Percentiles rank a stretch among this genome's conserved stretches.
These are phyloP conservation scores for Puffinus mauretanicus DNA, from an alignment of 2,113 vertebrate species.

Conservation along the genomic window DNA sequence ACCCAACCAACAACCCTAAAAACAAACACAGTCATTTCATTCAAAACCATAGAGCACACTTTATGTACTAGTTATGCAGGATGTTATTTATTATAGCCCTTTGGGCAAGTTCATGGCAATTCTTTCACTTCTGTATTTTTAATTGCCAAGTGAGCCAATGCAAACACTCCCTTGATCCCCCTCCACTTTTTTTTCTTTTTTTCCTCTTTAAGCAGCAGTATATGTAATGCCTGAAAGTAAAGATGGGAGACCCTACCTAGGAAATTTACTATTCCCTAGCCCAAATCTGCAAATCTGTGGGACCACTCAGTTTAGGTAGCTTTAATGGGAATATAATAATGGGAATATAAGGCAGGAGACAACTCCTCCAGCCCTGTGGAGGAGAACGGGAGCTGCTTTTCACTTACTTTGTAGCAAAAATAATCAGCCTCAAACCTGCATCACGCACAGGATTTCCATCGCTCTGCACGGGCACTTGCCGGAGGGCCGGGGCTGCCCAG, in stretches of 20 bases:
- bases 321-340: neutral
- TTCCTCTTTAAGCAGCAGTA: neutral
- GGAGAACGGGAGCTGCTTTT: neutral
- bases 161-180: neutral
- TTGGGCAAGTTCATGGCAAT: slow-evolving; percentile 15
- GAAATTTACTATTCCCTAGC: neutral
- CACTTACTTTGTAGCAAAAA: neutral
- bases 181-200: neutral
- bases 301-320: neutral
- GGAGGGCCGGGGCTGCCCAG: no score
- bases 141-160: neutral
- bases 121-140: slow-evolving; percentile 21
- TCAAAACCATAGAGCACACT: slow-evolving; percentile 21
- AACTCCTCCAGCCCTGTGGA: neutral
- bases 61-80: neutral
- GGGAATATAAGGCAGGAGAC: neutral
- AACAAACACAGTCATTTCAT: slow-evolving; percentile 24
- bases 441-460: neutral
- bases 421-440: neutral
- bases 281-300: neutral
- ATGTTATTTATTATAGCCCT: slow-evolving; percentile 33
- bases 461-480: accelerated
- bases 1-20: neutral
- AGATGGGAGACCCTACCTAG: neutral
- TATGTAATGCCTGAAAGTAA: neutral